Evolutionary conservation across 2,888 invertebrate species (phyloP).

Genomic region (Caenorhabditis plicata): DNA sequence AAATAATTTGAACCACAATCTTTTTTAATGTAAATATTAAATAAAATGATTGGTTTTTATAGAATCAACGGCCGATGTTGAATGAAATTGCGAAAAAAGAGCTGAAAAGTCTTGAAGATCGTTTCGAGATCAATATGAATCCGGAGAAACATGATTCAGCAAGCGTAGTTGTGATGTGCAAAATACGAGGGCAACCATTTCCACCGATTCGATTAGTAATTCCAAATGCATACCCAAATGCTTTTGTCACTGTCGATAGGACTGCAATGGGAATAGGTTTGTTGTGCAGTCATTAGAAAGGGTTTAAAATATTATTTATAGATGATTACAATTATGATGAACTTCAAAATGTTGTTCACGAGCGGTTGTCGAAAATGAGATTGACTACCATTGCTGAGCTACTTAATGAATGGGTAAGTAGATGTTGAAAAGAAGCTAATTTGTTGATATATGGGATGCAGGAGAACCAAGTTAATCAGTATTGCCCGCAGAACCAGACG

Average conservation of each 20-base stretch:
- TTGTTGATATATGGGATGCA: slow-evolving; percentile 6
- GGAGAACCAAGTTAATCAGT: slow-evolving; percentile 28
- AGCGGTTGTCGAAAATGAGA: slow-evolving; percentile 48
- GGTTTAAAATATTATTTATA: slow-evolving; percentile 7
- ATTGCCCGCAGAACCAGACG: slow-evolving; percentile 16
- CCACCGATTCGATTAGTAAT: slow-evolving; percentile 56
- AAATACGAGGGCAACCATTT: slow-evolving; percentile 51
- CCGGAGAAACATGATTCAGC: slow-evolving; percentile 37
- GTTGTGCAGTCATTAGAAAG: background rate
- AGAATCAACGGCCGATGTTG: slow-evolving; percentile 5
- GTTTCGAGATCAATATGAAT: slow-evolving; percentile 47
- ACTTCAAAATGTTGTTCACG: slow-evolving; percentile 59
- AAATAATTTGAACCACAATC: no score
- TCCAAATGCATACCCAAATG: slow-evolving; percentile 55
- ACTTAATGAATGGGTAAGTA: slow-evolving; percentile 58
- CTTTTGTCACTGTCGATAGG: slow-evolving; percentile 46
- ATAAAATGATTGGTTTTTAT: background rate
- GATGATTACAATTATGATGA: slow-evolving; percentile 63
- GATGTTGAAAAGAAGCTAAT: background rate
- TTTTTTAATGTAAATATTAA: no score
- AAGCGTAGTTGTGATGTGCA: slow-evolving; percentile 43
- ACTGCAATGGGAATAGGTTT: slow-evolving; percentile 56
- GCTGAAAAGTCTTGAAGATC: slow-evolving; percentile 34
- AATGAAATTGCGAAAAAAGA: slow-evolving; percentile 45
- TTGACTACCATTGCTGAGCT: slow-evolving; percentile 53